Base-by-base conservation (phyloP, 2,113 vertebrate genomes). In the Psilopsiagon aymara region DNA sequence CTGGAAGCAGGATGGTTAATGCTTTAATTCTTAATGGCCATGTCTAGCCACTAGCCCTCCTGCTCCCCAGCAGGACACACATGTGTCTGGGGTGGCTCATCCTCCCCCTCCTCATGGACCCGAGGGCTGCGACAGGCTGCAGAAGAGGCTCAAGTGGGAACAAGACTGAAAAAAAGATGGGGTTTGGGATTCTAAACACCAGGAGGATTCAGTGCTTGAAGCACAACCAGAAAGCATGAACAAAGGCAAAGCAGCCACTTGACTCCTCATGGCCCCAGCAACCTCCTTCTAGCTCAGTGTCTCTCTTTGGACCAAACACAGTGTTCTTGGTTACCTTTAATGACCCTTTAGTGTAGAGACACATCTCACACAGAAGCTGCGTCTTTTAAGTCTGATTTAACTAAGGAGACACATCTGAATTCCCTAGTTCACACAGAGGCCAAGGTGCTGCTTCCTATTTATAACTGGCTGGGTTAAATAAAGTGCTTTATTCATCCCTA, bases 401-500 rank as follows among this genome's bases (percentile, higher is more conserved):
- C 53, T 79, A 82, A 91, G 63, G 53, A 80, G 74, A 35, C 17
- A 41, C 43, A 27, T 52, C 74, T 92, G 66, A 91, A 67, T 74
- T 89, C 86, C 37, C 62, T 64, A 37, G 91, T 74, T 92, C 91
- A 92, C 23, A 6, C 3, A 60, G 19, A 81, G 67, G 67, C 67
- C 77, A 90, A 95, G 95, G 85, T 94, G 87, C 77, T 19, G 39
- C 64, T 81, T 55, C 59, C 84, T 97, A 96, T 97, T 95, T 94
- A 93, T 96, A 96, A 82, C 43, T 25, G 78, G 29, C 82, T 92
- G 94, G 79, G 94, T 95, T 94, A 95, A 95, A 94, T 95, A 91
- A 90, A 96, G 76, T 93, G 79, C 46, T 66, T 90, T 92, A 92
- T 96, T 95, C 84, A 86, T 94, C 87, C 51, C 75, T 68, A 85